These are phyloP conservation scores for Akabosia matsudoensis DNA, from an alignment of 1,140 invertebrate species.

Conservation along the genomic window DNA sequence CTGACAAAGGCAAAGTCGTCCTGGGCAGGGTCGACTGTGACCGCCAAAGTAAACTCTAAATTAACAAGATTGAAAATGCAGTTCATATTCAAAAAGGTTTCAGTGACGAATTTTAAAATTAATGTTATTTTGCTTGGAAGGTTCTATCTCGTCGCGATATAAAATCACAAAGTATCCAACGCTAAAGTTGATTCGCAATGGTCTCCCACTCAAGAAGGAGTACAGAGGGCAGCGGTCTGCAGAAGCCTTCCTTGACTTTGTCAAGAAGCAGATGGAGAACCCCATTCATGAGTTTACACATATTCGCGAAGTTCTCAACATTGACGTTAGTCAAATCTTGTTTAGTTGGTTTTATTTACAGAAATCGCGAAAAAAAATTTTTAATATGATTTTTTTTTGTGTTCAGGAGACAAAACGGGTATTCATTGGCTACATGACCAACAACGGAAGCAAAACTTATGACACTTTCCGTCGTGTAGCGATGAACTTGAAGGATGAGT, in stretches of 20 bases:
- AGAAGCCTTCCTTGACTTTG: slow-evolving; percentile 82
- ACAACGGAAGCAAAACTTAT: slow-evolving; percentile 74
- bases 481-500: slow-evolving; percentile 89
- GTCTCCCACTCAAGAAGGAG: slow-evolving; percentile 87
- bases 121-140: slow-evolving; percentile 52
- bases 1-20: slow-evolving; percentile 77
- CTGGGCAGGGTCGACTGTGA: slow-evolving; percentile 98
- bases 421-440: slow-evolving; percentile 89
- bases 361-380: not conserved
- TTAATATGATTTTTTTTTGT: slow-evolving; percentile 1
- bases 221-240: slow-evolving; percentile 80
- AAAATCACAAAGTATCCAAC: slow-evolving; percentile 99
- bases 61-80: not conserved
- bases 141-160: slow-evolving; percentile 77
- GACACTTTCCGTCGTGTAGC: slow-evolving; percentile 76
- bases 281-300: slow-evolving; percentile 75
- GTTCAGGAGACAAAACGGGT: slow-evolving; percentile 64
- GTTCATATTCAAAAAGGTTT: not conserved
- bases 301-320: slow-evolving; percentile 69
- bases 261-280: slow-evolving; percentile 84
- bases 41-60: slow-evolving; percentile 67
- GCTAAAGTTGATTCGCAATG: slow-evolving; percentile 92
- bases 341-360: not conserved
- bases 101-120: not conserved
- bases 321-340: slow-evolving; percentile 72